Percentiles rank a stretch among this genome's conserved stretches.
These are phyloP conservation scores for Pinna nobilis DNA, from an alignment of 1,140 invertebrate species.

Conservation along the genomic window DNA sequence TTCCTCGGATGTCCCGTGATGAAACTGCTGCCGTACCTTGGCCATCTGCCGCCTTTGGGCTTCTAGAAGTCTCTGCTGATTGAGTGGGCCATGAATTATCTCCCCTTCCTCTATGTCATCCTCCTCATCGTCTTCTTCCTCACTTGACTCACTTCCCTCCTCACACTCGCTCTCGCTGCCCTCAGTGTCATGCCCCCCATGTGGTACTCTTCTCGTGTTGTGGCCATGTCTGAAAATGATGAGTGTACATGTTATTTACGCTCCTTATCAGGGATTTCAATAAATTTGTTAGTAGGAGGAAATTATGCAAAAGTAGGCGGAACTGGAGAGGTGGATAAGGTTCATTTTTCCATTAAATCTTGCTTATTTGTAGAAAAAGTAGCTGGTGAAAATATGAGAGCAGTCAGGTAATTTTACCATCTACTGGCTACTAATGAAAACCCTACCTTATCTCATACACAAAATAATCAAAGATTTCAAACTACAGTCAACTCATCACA, in stretches of 20 bases:
- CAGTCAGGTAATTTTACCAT: no score
- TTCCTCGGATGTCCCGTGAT: conserved; percentile 49
- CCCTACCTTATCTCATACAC: no score
- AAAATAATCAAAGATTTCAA: no score
- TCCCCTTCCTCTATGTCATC: conserved; percentile 43
- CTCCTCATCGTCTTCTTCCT: conserved; percentile 56
- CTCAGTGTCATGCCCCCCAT: conserved; percentile 28
- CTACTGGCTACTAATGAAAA: no score
- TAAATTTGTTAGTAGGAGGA: no score
- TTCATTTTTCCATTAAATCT: no score
- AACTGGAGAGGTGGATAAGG: no score
- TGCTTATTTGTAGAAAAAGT: no score
- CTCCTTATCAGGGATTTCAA: no score
- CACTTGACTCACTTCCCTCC: conserved; percentile 50
- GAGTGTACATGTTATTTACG: neutral
- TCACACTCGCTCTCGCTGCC: conserved; percentile 48
- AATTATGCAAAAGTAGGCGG: no score
- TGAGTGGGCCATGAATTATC: conserved; percentile 8
- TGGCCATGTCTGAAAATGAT: conserved; percentile 36
- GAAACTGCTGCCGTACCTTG: conserved; percentile 10
- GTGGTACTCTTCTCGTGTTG: conserved; percentile 14
- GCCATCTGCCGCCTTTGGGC: conserved; percentile 24
- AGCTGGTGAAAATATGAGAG: no score
- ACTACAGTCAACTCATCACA: no score
- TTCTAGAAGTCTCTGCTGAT: conserved; percentile 38